Conservation (phyloP, 1,140 invertebrate species). For the Zelostemma sp. region DNA sequence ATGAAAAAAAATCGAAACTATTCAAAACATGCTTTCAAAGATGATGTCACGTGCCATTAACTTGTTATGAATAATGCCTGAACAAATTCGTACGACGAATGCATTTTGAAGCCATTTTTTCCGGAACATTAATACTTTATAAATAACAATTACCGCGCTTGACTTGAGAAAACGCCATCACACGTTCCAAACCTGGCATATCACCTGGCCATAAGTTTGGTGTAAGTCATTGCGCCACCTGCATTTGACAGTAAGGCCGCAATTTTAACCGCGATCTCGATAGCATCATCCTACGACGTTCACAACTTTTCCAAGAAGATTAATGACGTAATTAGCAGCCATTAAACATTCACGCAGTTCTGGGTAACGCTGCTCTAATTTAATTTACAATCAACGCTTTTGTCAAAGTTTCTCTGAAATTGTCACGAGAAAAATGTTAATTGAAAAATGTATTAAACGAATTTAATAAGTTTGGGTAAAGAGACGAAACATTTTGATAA, state of each 20-base stretch:
- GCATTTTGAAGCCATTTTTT: background rate
- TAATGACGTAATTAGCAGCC: slow-evolving; percentile 35
- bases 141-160: slow-evolving; percentile 25
- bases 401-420: slow-evolving; percentile 5
- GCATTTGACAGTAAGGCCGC: slow-evolving; percentile 15
- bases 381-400: slow-evolving; percentile 17
- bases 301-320: slow-evolving; percentile 30
- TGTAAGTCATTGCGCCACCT: slow-evolving; percentile 34
- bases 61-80: no score
- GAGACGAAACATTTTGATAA: no score
- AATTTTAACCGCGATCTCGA: slow-evolving; percentile 28
- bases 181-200: slow-evolving; percentile 8
- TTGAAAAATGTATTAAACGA: no score
- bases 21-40: no score
- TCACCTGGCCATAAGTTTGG: slow-evolving; percentile 16
- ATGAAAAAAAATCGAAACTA: no score
- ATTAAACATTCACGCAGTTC: slow-evolving; percentile 21
- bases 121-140: background rate
- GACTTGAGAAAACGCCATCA: slow-evolving; percentile 25
- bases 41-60: no score
- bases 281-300: slow-evolving; percentile 17
- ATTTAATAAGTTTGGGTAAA: no score
- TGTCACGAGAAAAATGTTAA: background rate
- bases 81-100: no score
- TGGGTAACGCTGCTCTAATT: slow-evolving; percentile 4